Evolutionary conservation across 2,797 vertebrate genomes (phyloP).

Genomic region (Crenichthys baileyi): DNA sequence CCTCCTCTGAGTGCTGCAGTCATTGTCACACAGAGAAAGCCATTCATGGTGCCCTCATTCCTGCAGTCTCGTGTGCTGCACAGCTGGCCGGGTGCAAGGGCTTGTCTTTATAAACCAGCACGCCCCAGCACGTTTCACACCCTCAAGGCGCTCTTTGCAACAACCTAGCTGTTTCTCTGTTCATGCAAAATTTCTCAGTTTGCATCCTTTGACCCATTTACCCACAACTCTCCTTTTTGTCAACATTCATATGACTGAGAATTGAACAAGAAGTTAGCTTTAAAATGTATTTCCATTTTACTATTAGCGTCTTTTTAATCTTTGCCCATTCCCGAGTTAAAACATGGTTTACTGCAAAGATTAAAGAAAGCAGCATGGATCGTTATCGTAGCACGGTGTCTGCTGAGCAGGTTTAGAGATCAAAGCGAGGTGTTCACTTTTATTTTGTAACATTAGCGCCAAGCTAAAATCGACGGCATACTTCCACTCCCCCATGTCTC

Average conservation of each 20-base stretch:
- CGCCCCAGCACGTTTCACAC: slow-evolving; percentile 67
- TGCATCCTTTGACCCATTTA: slow-evolving; percentile 37
- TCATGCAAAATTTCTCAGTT: slow-evolving; percentile 55
- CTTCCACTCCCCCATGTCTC: slow-evolving; percentile 14
- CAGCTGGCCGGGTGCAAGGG: slow-evolving; percentile 62
- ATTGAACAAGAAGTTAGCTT: slow-evolving; percentile 27
- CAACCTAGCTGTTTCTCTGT: slow-evolving; percentile 46
- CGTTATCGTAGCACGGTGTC: slow-evolving; percentile 81
- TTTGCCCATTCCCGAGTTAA: slow-evolving; percentile 35
- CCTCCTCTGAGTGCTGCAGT: slow-evolving; percentile 63
- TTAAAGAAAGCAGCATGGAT: slow-evolving; percentile 77
- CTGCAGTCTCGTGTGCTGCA: slow-evolving; percentile 65
- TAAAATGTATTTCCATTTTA: not conserved
- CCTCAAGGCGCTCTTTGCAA: slow-evolving; percentile 58
- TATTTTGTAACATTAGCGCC: slow-evolving; percentile 71
- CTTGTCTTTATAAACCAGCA: slow-evolving; percentile 65
- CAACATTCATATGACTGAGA: slow-evolving; percentile 20
- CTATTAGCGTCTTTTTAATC: slow-evolving; percentile 4
- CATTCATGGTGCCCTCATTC: slow-evolving; percentile 79
- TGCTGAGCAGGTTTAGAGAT: slow-evolving; percentile 80
- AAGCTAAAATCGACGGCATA: slow-evolving; percentile 67
- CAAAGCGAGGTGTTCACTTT: slow-evolving; percentile 77
- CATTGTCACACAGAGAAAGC: slow-evolving; percentile 78
- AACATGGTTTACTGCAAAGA: slow-evolving; percentile 68
- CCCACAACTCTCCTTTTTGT: slow-evolving; percentile 38